Evolutionary conservation across 2,888 invertebrate genomes (phyloP), one percentile per base, ranked within the genome.

Genomic region (Hydriomena furcata): DNA sequence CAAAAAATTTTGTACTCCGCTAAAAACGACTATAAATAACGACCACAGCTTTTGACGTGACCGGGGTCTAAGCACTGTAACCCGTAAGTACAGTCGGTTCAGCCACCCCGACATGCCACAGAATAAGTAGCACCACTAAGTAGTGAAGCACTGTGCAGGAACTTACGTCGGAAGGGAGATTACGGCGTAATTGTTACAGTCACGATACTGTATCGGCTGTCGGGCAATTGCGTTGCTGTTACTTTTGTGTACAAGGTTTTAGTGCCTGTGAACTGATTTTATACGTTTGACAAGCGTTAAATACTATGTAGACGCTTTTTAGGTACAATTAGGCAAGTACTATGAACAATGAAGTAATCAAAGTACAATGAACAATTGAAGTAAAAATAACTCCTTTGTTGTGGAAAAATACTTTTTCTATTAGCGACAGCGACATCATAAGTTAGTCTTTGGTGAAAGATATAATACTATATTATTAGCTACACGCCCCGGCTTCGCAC

Each of bases 91-190:
- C 17, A 17, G 17, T 17, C 60, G 60, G 65, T 64, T 66, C 65
- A 63, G 65, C 67, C 66, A 66, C 66, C 61, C 63, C 62, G 72
- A 73, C 66, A 46, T 57, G 52, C 46, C 37, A 23, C 38, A 42
- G 49, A 41, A 55, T 56, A 46, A 41, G 44, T 21, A 28, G 43
- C 24, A 38, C 12, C 17, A 35, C 27, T 30, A 25, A 32, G 28
- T 11, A 49, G 51, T 43, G 52, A 57, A 43, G 56, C 42, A 43
- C 48, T 53, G 55, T 50, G 13, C 47, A 57, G 53, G 55, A 52
- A 61, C 52, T 57, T 52, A 58, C 32, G 43, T 48, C 58, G 61
- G 61, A 55, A 55, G 49, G 30, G 45, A 52, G 52, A 49, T 54
- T 55, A 52, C 55, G 32, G 27, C 25, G 49, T 55, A 57, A 60